phyloP scores from a whole-genome alignment of 2,797 vertebrate species.

The Okamejei kenojei region DNA sequence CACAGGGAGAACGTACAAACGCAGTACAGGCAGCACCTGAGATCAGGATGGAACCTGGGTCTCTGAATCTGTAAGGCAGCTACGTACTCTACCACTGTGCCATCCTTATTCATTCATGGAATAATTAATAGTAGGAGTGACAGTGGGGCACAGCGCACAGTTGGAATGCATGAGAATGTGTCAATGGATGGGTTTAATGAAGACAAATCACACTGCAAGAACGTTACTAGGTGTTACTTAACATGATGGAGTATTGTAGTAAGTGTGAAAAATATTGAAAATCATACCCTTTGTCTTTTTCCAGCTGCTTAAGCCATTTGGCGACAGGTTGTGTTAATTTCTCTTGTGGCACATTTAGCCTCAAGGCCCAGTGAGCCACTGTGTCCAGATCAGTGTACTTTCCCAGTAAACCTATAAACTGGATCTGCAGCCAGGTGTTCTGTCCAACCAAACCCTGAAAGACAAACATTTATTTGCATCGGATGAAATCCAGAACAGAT shows the following conservation, averaged over 20 bases:
- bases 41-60: too few relatives aligned
- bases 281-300: conserved; percentile 2
- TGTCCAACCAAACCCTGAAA: background rate
- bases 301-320: background rate
- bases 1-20: too few relatives aligned
- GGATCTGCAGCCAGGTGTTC: background rate
- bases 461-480: background rate
- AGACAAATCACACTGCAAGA: background rate
- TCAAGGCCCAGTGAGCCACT: conserved; percentile 16
- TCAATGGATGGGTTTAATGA: background rate
- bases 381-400: background rate
- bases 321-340: background rate
- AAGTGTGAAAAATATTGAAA: background rate
- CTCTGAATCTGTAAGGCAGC: too few relatives aligned
- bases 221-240: background rate
- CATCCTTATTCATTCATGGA: background rate
- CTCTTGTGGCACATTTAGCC: background rate
- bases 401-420: background rate
- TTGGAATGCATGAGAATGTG: background rate
- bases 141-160: too few relatives aligned
- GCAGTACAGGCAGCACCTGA: too few relatives aligned
- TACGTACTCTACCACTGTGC: too few relatives aligned
- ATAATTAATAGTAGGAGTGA: background rate
- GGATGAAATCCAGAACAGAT: background rate
- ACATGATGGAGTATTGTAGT: too few relatives aligned